Evolutionary conservation across 92 coral and sea anemone species (phyloP).

Genomic region (Muricea muricata): DNA sequence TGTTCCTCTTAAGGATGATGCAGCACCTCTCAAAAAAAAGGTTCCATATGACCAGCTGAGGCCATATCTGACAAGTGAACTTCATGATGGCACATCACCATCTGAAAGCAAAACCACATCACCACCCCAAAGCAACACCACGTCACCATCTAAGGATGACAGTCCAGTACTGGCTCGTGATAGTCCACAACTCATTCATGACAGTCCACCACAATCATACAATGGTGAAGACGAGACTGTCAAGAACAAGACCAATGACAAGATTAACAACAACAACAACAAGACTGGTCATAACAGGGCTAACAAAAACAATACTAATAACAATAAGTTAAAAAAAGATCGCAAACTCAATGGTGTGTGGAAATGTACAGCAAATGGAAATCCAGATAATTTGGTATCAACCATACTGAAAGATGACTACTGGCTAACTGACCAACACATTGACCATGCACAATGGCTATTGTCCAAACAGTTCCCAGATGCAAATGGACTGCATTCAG

Average conservation of each 20-base stretch:
- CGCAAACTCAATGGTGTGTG: too few species aligned
- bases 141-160: not conserved
- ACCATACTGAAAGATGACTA: not conserved
- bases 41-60: conserved; percentile 24
- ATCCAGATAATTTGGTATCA: not conserved
- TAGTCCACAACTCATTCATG: not conserved
- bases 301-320: not conserved
- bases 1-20: conserved; percentile 22
- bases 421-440: conserved; percentile 2
- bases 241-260: not conserved
- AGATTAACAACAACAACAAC: not conserved
- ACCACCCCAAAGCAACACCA: conserved; percentile 6
- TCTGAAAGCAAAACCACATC: not conserved
- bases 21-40: conserved; percentile 9
- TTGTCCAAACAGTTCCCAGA: not conserved
- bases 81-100: not conserved
- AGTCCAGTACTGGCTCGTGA: too few species aligned
- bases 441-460: not conserved
- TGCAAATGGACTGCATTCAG: not conserved
- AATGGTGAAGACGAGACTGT: not conserved
- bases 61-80: conserved; percentile 8
- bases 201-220: not conserved
- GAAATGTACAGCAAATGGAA: not conserved
- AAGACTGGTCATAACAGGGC: not conserved
- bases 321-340: too few species aligned